Conservation (phyloP, 2,888 invertebrate species). For the Hydraecia micacea region DNA sequence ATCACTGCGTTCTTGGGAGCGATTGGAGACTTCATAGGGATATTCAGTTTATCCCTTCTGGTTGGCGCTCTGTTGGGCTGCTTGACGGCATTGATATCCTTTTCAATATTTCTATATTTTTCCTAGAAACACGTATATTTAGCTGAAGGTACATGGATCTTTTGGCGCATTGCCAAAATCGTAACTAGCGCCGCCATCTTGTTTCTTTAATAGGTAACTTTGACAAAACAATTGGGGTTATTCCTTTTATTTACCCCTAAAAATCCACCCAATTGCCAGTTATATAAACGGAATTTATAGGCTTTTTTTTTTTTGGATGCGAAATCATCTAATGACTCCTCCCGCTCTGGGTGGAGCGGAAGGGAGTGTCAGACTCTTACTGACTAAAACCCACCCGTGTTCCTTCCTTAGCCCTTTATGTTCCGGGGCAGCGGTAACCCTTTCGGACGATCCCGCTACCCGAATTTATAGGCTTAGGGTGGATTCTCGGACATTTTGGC, state of each 20-base stretch:
- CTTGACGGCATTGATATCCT: constrained; percentile 98
- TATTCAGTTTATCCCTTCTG: constrained; percentile 97
- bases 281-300: background rate
- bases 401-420: too few relatives aligned
- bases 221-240: background rate
- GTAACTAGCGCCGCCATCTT: background rate
- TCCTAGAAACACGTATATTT: background rate
- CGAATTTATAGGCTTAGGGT: background rate
- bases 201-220: background rate
- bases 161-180: background rate
- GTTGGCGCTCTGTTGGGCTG: constrained; percentile 98
- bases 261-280: background rate
- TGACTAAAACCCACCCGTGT: too few relatives aligned
- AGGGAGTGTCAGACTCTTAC: too few relatives aligned
- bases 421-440: too few relatives aligned
- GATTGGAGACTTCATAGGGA: constrained; percentile 97
- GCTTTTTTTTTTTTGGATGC: too few relatives aligned
- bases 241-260: background rate
- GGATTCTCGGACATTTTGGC: background rate
- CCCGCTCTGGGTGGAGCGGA: too few relatives aligned
- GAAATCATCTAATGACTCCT: too few relatives aligned
- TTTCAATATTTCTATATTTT: constrained; percentile 83
- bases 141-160: background rate
- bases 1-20: constrained; percentile 96
- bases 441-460: too few relatives aligned